phyloP scores from a whole-genome alignment of 2,797 vertebrate species.

The Euthynnus affinis region DNA sequence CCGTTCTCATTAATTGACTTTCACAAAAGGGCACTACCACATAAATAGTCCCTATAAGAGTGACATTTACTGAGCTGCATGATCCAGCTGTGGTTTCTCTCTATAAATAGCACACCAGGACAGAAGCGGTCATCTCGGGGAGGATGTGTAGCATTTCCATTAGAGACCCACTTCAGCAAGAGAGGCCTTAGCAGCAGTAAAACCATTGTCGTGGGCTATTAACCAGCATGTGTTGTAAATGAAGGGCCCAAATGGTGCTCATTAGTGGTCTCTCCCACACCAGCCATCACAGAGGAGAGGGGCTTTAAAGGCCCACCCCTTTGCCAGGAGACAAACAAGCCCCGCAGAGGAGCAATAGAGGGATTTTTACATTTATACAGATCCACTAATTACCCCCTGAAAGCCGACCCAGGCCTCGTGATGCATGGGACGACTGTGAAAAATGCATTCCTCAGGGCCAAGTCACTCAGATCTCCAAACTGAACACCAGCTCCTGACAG shows the following conservation, averaged over 20 bases:
- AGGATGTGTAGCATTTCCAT: conserved; percentile 65
- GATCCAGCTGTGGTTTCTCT: conserved; percentile 44
- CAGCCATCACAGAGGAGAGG: conserved; percentile 57
- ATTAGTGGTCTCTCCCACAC: conserved; percentile 75
- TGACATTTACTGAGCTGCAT: conserved; percentile 37
- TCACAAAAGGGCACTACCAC: background rate
- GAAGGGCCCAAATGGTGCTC: conserved; percentile 78
- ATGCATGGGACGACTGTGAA: conserved; percentile 51
- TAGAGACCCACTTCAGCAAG: conserved; percentile 55
- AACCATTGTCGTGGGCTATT: conserved; percentile 75
- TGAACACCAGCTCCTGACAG: conserved; percentile 38
- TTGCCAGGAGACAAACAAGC: conserved; percentile 64
- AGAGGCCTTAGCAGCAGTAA: conserved; percentile 65
- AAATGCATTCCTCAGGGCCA: conserved; percentile 50
- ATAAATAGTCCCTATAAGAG: background rate
- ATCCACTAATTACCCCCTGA: conserved; percentile 52
- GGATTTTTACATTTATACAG: conserved; percentile 54
- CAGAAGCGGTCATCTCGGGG: conserved; percentile 47
- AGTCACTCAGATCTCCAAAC: conserved; percentile 35
- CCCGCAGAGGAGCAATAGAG: conserved; percentile 41
- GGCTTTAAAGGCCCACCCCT: conserved; percentile 42
- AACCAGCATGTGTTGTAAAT: conserved; percentile 81
- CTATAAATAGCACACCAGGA: conserved; percentile 42
- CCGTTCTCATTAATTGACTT: conserved; percentile 21
- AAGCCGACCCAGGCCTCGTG: conserved; percentile 35